Conservation (phyloP, 2,797 vertebrate species). For the Syngnathus rostellatus region DNA sequence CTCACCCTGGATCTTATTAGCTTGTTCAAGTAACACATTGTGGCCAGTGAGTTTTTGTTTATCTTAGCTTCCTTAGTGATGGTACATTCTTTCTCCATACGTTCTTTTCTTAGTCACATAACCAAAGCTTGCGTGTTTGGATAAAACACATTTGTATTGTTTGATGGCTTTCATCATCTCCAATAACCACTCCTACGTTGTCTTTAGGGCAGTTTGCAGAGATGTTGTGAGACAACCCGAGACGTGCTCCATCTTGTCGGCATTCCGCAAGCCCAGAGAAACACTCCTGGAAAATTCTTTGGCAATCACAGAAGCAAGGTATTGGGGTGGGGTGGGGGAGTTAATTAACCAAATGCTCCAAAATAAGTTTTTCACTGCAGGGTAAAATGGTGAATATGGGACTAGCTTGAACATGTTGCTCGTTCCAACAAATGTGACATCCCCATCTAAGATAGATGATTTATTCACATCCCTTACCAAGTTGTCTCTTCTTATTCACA, state of each 20-base stretch:
- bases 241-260: conserved; percentile 75
- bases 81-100: background rate
- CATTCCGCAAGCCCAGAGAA: conserved; percentile 78
- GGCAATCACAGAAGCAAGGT: background rate
- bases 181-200: conserved; percentile 13
- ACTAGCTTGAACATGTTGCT: background rate
- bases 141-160: background rate
- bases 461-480: conserved; percentile 36
- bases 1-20: background rate
- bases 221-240: conserved; percentile 22
- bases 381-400: background rate
- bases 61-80: background rate
- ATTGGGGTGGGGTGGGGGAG: background rate
- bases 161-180: background rate
- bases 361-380: background rate
- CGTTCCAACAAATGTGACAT: background rate
- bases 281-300: conserved; percentile 74
- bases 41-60: background rate
- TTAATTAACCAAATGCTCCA: background rate
- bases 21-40: too few species aligned
- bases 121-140: background rate
- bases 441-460: background rate
- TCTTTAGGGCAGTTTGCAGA: conserved; percentile 24
- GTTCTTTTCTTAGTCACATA: background rate
- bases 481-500: conserved; percentile 33